A percentile compares a stretch with the other conserved stretches of the same genome.
Conservation (phyloP, 2,113 vertebrate species). For the Esox niger region DNA sequence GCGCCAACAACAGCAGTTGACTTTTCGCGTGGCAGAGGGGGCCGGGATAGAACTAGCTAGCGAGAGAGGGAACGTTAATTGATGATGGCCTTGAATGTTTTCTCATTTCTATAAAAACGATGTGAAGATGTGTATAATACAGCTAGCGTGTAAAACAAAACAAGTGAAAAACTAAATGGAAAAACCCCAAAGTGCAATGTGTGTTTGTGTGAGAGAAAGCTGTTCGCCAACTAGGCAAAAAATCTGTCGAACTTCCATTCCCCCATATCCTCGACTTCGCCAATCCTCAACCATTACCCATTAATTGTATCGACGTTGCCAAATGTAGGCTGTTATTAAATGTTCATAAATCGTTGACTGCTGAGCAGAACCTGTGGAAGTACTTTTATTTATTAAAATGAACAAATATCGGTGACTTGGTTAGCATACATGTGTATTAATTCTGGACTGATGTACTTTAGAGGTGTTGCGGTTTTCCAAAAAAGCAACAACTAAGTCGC, state of each 20-base stretch:
- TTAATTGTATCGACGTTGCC: constrained; percentile 29
- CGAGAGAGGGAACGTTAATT: constrained; percentile 17
- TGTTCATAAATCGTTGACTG: constrained; percentile 52
- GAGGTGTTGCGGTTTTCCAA: too few species aligned
- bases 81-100: constrained; percentile 68
- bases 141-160: constrained; percentile 28
- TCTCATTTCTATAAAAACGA: constrained; percentile 36
- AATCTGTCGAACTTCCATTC: not conserved
- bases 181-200: constrained; percentile 27
- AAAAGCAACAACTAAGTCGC: too few species aligned
- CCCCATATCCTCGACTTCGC: not conserved
- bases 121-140: constrained; percentile 43
- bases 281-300: not conserved
- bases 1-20: not conserved
- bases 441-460: not conserved
- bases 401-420: constrained; percentile 54
- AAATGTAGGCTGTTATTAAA: constrained; percentile 62
- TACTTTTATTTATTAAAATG: constrained; percentile 72
- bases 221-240: constrained; percentile 7
- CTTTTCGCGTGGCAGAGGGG: not conserved
- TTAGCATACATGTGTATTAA: constrained; percentile 21
- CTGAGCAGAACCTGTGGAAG: constrained; percentile 58
- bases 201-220: constrained; percentile 7
- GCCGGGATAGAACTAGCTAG: not conserved
- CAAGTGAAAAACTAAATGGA: constrained; percentile 21